Conservation (phyloP, 2,797 vertebrate species). For the Chrysocyon brachyurus region DNA sequence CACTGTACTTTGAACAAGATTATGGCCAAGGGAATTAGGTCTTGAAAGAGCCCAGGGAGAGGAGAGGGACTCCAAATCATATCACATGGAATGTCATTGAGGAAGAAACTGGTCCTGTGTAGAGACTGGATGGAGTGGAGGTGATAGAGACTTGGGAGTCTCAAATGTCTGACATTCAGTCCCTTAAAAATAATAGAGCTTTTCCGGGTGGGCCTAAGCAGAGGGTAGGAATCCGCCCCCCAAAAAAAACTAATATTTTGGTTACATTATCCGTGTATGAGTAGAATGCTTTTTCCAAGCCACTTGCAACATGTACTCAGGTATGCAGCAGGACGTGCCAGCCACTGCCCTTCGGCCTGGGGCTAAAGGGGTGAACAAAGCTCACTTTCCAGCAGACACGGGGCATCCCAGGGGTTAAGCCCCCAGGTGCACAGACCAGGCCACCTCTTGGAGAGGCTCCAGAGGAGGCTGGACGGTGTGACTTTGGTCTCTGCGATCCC, state of each 20-base stretch:
- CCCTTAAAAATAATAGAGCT: neutral
- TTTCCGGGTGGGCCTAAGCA: neutral
- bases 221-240: neutral
- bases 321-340: rapidly evolving
- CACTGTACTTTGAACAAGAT: neutral
- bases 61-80: neutral
- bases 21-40: neutral
- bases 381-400: neutral
- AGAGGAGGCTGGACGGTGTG: too few species aligned
- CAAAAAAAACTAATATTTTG: neutral
- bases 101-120: neutral
- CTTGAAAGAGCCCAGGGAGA: neutral
- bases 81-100: rapidly evolving
- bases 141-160: neutral
- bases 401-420: neutral
- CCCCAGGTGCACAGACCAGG: rapidly evolving
- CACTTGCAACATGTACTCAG: neutral
- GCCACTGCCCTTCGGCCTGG: neutral
- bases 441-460: neutral
- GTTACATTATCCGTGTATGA: neutral
- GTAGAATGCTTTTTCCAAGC: neutral
- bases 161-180: too few species aligned
- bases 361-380: neutral
- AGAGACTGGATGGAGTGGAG: neutral
- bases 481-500: too few species aligned